phyloP scores from a whole-genome alignment of 2,113 vertebrate genomes.

The Muntiacus reevesi region DNA sequence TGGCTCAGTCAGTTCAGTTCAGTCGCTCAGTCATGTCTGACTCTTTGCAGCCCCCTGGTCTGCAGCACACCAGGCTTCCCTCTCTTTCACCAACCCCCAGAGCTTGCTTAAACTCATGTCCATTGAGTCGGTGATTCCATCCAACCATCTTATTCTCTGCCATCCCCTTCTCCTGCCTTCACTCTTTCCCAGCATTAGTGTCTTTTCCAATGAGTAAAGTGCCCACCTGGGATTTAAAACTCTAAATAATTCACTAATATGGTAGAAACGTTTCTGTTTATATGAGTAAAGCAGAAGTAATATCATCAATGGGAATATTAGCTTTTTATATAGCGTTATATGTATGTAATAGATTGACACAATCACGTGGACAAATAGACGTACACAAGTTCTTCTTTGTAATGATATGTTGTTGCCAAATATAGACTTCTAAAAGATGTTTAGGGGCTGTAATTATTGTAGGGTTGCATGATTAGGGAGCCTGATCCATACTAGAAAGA shows the following conservation, averaged over 20 bases:
- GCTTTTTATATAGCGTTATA: neutral
- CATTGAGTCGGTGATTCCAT: neutral
- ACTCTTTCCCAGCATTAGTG: neutral
- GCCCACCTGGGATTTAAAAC: neutral
- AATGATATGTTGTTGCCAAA: neutral
- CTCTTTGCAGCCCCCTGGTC: neutral
- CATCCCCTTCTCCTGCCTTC: neutral
- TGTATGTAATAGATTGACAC: neutral
- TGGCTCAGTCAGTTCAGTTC: neutral
- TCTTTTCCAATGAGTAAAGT: neutral
- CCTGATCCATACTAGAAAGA: neutral
- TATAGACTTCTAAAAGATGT: neutral
- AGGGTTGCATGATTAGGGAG: neutral
- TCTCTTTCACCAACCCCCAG: neutral
- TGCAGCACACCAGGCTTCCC: neutral
- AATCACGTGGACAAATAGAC: neutral
- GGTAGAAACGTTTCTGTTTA: neutral
- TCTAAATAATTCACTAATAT: neutral
- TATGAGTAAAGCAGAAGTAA: neutral
- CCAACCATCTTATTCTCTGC: neutral
- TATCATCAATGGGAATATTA: neutral
- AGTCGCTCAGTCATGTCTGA: neutral
- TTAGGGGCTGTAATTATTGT: neutral
- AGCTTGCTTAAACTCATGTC: neutral
- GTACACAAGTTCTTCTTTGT: neutral